Evolutionary conservation across 2,888 invertebrate species (phyloP).

Genomic region (Agapetus fuscipes): DNA sequence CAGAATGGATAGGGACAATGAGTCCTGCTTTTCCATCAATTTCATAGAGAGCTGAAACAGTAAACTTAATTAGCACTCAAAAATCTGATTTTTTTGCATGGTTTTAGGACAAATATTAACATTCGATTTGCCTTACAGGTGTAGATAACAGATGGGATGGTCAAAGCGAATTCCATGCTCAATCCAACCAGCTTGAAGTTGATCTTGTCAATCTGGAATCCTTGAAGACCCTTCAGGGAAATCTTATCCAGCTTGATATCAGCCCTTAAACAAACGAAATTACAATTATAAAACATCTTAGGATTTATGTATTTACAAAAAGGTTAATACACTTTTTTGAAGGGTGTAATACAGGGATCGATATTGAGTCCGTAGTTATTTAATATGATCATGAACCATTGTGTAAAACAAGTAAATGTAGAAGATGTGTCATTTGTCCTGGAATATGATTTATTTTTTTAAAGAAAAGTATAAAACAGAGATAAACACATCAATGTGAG

Average conservation of each 20-base stretch:
- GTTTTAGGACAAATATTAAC: too few relatives aligned
- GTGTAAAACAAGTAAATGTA: too few relatives aligned
- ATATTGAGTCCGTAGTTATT: too few relatives aligned
- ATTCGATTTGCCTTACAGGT: slow-evolving; percentile 4
- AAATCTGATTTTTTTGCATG: background rate
- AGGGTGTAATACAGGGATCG: too few relatives aligned
- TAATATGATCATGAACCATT: too few relatives aligned
- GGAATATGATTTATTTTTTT: too few relatives aligned
- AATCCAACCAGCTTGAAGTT: slow-evolving; percentile 8
- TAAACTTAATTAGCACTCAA: background rate
- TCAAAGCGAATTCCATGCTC: slow-evolving; percentile 6
- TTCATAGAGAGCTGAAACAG: background rate
- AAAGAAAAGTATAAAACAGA: too few relatives aligned
- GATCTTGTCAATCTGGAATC: slow-evolving; percentile 8
- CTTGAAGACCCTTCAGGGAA: slow-evolving; percentile 5
- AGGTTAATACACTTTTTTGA: too few relatives aligned
- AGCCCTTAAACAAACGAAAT: slow-evolving; percentile 1
- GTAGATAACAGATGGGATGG: slow-evolving; percentile 5
- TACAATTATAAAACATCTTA: too few relatives aligned
- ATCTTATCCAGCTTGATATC: slow-evolving; percentile 3
- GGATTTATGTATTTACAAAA: too few relatives aligned
- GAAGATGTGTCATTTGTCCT: too few relatives aligned
- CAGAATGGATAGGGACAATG: background rate
- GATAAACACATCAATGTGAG: too few relatives aligned
- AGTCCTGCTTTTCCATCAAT: slow-evolving; percentile 3